Percentiles rank a stretch among this genome's conserved stretches.
phyloP scores from a whole-genome alignment of 2,797 vertebrate species.

The Neopelma chrysocephalum region DNA sequence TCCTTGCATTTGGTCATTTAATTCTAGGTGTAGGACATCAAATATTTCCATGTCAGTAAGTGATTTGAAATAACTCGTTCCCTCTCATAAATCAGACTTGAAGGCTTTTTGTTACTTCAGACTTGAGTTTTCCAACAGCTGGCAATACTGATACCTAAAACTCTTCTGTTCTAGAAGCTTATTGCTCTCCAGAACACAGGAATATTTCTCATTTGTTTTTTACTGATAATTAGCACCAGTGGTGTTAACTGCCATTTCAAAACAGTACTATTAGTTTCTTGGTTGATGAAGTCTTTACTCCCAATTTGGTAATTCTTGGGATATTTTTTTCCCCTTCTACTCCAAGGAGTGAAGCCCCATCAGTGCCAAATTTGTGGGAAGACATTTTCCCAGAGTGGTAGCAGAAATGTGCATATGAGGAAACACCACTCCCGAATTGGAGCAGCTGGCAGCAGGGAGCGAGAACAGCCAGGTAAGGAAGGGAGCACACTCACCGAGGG shows the following conservation, averaged over 20 bases:
- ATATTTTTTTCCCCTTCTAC: slow-evolving; percentile 17
- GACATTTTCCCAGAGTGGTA: slow-evolving; percentile 97
- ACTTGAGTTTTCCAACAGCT: not conserved
- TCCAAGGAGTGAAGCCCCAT: slow-evolving; percentile 94
- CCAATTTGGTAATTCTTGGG: not conserved
- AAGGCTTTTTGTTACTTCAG: not conserved
- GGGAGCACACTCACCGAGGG: not conserved
- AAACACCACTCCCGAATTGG: slow-evolving; percentile 85
- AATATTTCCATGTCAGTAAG: not conserved
- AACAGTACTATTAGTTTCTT: not conserved
- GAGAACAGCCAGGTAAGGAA: slow-evolving; percentile 75
- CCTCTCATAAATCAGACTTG: not conserved
- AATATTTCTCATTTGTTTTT: not conserved
- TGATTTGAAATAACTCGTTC: not conserved
- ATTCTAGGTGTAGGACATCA: not conserved
- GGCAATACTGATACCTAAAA: not conserved
- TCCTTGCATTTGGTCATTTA: not conserved
- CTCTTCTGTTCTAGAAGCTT: not conserved
- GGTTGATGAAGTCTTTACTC: not conserved
- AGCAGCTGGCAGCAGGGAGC: slow-evolving; percentile 70
- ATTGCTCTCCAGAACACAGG: not conserved
- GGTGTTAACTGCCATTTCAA: not conserved
- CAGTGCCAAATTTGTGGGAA: slow-evolving; percentile 95
- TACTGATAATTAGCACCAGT: not conserved
- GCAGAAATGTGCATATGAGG: slow-evolving; percentile 96